phyloP scores from a whole-genome alignment of 2,113 vertebrate species.

The Protobothrops flavoviridis region DNA sequence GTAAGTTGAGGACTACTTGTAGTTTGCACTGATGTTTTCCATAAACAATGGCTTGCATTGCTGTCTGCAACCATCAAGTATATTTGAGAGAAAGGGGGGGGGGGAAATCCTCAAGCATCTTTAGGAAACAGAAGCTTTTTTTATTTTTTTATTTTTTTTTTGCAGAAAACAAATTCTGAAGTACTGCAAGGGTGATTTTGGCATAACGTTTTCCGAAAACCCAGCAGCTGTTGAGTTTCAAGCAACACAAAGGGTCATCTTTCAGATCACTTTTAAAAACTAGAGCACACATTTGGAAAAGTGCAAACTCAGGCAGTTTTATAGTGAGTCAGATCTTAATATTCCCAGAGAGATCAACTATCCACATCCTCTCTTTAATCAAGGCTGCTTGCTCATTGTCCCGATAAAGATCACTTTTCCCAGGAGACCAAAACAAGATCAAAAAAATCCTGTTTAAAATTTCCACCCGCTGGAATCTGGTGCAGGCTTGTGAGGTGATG shows the following conservation, averaged over 20 bases:
- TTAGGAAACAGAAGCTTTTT: background rate
- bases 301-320: background rate
- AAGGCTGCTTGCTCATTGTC: background rate
- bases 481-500: background rate
- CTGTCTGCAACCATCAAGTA: background rate
- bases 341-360: background rate
- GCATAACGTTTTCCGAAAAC: background rate
- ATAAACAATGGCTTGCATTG: background rate
- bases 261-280: background rate
- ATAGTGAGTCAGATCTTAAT: background rate
- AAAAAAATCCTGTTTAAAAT: background rate
- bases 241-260: background rate
- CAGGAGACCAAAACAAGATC: background rate
- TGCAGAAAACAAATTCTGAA: background rate
- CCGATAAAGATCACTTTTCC: background rate
- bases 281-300: background rate
- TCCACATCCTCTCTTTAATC: background rate
- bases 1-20: background rate
- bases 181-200: background rate
- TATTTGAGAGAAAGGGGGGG: background rate
- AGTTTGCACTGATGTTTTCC: background rate
- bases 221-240: background rate
- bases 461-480: background rate
- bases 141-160: too few species aligned
- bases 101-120: background rate